Percentiles rank a stretch among this genome's conserved stretches.
Evolutionary conservation across 2,888 invertebrate species (phyloP).

Genomic region (Empis livida): DNA sequence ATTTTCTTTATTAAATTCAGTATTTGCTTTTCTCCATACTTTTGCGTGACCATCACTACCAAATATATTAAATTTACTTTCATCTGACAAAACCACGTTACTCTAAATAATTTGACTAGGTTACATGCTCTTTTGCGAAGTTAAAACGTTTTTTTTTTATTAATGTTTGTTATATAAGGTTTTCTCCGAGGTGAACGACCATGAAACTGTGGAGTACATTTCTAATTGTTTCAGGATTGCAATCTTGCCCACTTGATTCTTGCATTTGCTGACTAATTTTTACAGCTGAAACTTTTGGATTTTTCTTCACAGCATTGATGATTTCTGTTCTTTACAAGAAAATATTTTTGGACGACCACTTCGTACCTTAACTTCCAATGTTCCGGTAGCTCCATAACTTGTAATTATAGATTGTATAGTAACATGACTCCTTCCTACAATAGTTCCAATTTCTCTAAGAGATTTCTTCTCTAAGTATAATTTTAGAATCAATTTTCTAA

Average conservation of each 20-base stretch:
- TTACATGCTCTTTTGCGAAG: slow-evolving; percentile 1
- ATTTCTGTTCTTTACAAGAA: no score
- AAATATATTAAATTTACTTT: slow-evolving; percentile 8
- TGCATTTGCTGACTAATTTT: no score
- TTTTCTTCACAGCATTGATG: no score
- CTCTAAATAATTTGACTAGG: not conserved
- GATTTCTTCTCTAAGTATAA: not conserved
- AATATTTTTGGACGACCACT: no score
- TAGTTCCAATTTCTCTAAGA: not conserved
- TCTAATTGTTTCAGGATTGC: not conserved
- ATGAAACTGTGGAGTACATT: not conserved
- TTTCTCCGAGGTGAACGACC: not conserved
- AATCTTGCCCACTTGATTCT: no score
- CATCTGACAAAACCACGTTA: slow-evolving; percentile 7
- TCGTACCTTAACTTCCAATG: not conserved
- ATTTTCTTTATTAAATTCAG: slow-evolving; percentile 3
- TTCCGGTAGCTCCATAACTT: not conserved
- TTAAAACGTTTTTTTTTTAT: slow-evolving; percentile 3
- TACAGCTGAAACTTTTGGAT: no score
- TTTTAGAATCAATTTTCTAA: not conserved
- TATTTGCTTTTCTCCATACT: slow-evolving; percentile 6
- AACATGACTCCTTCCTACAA: not conserved
- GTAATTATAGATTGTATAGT: not conserved
- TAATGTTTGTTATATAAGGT: not conserved
- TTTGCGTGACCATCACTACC: slow-evolving; percentile 3